These are phyloP conservation scores for Haemorhous mexicanus DNA, from an alignment of 2,113 vertebrate genomes.

Conservation along the genomic window DNA sequence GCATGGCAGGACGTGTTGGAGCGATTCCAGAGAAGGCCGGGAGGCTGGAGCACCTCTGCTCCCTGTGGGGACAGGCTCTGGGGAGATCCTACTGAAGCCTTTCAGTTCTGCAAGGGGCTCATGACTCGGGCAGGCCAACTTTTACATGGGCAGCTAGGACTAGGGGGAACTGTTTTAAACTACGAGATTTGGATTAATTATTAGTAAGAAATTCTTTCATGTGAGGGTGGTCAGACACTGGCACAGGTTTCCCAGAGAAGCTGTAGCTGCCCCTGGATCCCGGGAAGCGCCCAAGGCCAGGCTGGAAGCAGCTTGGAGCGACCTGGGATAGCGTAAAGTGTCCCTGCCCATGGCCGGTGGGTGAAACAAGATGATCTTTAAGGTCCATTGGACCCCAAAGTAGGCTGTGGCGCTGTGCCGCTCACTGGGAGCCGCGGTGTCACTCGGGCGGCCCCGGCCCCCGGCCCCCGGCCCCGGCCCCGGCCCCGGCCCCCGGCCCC, in stretches of 20 bases:
- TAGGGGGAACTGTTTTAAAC: neutral
- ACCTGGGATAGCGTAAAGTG: rapidly evolving
- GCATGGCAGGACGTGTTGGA: rapidly evolving
- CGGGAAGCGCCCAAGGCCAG: too few relatives aligned
- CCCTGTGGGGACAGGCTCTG: neutral
- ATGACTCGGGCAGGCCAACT: neutral
- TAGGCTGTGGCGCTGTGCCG: rapidly evolving
- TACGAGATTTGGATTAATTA: neutral
- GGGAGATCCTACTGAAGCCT: neutral
- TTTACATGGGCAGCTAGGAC: neutral
- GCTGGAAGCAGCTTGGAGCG: rapidly evolving
- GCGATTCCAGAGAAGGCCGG: too few relatives aligned
- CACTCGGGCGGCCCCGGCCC: neutral
- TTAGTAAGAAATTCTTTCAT: neutral
- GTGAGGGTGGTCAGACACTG: neutral
- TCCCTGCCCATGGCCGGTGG: too few relatives aligned
- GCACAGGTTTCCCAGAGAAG: neutral
- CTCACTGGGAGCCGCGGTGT: rapidly evolving
- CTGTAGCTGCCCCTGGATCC: neutral
- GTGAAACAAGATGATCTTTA: neutral
- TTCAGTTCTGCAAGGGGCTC: neutral
- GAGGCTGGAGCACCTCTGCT: neutral
- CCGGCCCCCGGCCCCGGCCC: too few relatives aligned
- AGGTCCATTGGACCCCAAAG: too few relatives aligned
- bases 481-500: neutral